Evolutionary conservation across 2,113 vertebrate species (phyloP).

Genomic region (Plestiodon gilberti): DNA sequence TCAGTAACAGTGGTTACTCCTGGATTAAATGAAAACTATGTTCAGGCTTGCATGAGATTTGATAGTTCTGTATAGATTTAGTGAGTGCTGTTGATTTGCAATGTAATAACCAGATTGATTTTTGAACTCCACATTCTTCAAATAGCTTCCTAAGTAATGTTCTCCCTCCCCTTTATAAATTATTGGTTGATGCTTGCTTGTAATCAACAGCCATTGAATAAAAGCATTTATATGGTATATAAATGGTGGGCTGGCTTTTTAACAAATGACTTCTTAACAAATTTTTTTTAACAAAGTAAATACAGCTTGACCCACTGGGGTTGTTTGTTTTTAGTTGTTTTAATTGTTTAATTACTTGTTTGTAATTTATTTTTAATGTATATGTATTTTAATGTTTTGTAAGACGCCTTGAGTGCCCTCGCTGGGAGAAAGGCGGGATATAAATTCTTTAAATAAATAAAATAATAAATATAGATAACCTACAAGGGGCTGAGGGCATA

Average conservation of each 20-base stretch:
- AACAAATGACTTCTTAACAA: too few species aligned
- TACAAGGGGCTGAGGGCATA: background rate
- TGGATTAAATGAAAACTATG: background rate
- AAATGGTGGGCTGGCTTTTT: too few species aligned
- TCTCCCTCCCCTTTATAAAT: background rate
- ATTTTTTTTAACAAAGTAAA: too few species aligned
- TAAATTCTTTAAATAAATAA: background rate
- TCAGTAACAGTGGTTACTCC: background rate
- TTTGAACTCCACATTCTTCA: background rate
- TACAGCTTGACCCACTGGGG: too few species aligned
- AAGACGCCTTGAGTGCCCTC: too few species aligned
- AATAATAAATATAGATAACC: background rate
- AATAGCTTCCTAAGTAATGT: background rate
- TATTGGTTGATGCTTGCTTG: background rate
- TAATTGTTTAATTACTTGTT: too few species aligned
- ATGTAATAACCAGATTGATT: background rate
- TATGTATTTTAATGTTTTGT: too few species aligned
- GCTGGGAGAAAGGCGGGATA: too few species aligned
- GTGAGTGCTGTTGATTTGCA: background rate
- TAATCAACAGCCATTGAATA: background rate
- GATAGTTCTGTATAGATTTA: background rate
- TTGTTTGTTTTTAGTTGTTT: too few species aligned
- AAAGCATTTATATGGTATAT: background rate
- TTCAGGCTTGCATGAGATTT: background rate
- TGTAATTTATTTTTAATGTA: too few species aligned